Conservation (phyloP, 1,140 invertebrate species). For the Phortica variegata region DNA sequence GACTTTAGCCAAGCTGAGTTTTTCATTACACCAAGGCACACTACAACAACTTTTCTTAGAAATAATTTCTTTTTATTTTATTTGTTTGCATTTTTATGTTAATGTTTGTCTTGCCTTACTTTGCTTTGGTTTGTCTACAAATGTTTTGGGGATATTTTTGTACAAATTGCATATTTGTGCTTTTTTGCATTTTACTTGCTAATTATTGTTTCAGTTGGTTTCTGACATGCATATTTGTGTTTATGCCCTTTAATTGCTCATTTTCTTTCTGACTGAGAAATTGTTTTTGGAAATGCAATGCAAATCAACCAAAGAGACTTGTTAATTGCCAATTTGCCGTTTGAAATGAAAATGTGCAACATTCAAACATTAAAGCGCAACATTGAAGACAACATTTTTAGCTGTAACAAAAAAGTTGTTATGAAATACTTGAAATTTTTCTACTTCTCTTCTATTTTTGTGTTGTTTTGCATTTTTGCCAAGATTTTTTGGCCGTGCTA, state of each 20-base stretch:
- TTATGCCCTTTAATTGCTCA: conserved; percentile 49
- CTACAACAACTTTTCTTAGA: not conserved
- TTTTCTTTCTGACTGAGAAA: conserved; percentile 6
- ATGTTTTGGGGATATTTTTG: conserved; percentile 9
- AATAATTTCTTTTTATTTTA: not conserved
- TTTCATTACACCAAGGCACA: not conserved
- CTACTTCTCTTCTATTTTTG: too few species aligned
- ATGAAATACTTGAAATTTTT: too few species aligned
- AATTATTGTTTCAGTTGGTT: conserved; percentile 50
- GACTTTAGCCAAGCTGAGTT: conserved; percentile 30
- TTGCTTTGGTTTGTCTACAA: conserved; percentile 12
- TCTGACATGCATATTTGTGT: conserved; percentile 51
- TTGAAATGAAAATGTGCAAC: too few species aligned
- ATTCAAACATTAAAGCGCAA: too few species aligned
- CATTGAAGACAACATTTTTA: too few species aligned
- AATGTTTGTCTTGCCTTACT: conserved; percentile 31
- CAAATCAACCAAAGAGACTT: too few species aligned
- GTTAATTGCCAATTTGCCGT: too few species aligned
- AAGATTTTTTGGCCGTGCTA: too few species aligned
- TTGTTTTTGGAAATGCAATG: conserved; percentile 10
- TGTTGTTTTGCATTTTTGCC: too few species aligned
- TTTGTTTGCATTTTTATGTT: conserved; percentile 49
- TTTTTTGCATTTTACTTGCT: conserved; percentile 32
- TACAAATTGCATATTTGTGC: conserved; percentile 25
- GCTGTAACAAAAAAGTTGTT: too few species aligned